Percentiles rank a stretch among this genome's conserved stretches.
Evolutionary conservation across 2,113 vertebrate genomes (phyloP).

Genomic region (Cyprinodon variegatus): DNA sequence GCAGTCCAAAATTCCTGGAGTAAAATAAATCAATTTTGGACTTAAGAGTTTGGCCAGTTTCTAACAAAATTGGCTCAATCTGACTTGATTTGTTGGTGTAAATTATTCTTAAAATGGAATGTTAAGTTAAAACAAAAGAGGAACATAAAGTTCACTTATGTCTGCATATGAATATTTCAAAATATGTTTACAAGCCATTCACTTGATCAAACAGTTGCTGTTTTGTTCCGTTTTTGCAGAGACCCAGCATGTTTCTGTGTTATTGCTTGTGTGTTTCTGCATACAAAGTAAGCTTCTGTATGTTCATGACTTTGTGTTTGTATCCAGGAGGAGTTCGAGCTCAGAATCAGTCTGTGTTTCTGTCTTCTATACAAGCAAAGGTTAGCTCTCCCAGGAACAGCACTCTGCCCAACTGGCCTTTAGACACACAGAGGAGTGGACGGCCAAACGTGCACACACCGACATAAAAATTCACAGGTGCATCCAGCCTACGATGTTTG

Average conservation of each 20-base stretch:
- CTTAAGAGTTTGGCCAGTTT: background rate
- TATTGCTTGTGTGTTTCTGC: background rate
- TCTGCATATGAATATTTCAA: background rate
- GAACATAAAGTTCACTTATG: background rate
- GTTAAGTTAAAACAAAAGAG: background rate
- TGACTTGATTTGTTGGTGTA: background rate
- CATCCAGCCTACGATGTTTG: conserved; percentile 21
- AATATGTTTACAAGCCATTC: background rate
- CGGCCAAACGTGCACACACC: background rate
- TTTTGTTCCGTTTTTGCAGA: background rate
- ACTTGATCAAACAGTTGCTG: background rate
- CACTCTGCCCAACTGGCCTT: conserved; percentile 47
- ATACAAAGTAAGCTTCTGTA: background rate
- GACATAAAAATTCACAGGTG: conserved; percentile 26
- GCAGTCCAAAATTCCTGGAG: no score
- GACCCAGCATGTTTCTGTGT: background rate
- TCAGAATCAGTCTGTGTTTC: conserved; percentile 39
- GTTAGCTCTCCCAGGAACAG: conserved; percentile 54
- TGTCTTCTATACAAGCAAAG: conserved; percentile 53
- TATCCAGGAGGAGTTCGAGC: conserved; percentile 34
- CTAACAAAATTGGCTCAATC: background rate
- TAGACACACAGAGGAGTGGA: conserved; percentile 8
- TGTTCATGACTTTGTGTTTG: background rate
- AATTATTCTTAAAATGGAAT: background rate
- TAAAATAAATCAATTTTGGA: no score